Percentiles rank a stretch among this genome's conserved stretches.
These are phyloP conservation scores for Euschistus heros DNA, from an alignment of 1,140 invertebrate genomes.

Conservation along the genomic window DNA sequence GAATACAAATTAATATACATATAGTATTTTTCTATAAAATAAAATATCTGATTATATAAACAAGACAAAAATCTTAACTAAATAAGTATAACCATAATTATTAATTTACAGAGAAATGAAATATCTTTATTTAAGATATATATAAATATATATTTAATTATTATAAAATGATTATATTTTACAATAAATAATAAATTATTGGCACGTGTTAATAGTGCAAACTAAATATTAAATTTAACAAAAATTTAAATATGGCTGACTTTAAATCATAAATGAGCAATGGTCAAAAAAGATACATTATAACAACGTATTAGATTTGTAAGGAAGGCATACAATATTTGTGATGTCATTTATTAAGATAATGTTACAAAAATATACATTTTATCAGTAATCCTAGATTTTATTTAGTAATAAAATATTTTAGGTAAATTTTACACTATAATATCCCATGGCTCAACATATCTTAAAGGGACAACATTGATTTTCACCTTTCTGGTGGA, in stretches of 20 bases:
- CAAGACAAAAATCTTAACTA: constrained; percentile 8
- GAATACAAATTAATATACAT: constrained; percentile 15
- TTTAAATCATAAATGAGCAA: background rate
- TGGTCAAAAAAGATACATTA: too few species aligned
- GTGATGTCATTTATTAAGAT: too few species aligned
- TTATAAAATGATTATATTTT: background rate
- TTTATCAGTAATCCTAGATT: too few species aligned
- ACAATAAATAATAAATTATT: constrained; percentile 16
- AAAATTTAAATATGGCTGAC: constrained; percentile 7
- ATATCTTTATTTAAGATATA: background rate
- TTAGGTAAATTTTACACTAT: too few species aligned
- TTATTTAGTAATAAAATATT: too few species aligned
- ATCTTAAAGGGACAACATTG: too few species aligned
- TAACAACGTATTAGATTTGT: too few species aligned
- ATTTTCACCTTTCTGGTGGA: too few species aligned
- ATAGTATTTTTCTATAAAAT: constrained; percentile 15
- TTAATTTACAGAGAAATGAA: background rate
- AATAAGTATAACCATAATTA: background rate
- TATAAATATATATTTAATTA: background rate
- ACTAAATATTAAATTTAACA: background rate
- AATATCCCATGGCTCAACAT: too few species aligned
- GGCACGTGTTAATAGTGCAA: constrained; percentile 3
- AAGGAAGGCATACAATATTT: too few species aligned
- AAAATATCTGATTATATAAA: constrained; percentile 10
- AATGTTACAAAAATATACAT: too few species aligned